These are phyloP conservation scores for Gerris buenoi DNA, from an alignment of 1,140 invertebrate genomes.

Conservation along the genomic window DNA sequence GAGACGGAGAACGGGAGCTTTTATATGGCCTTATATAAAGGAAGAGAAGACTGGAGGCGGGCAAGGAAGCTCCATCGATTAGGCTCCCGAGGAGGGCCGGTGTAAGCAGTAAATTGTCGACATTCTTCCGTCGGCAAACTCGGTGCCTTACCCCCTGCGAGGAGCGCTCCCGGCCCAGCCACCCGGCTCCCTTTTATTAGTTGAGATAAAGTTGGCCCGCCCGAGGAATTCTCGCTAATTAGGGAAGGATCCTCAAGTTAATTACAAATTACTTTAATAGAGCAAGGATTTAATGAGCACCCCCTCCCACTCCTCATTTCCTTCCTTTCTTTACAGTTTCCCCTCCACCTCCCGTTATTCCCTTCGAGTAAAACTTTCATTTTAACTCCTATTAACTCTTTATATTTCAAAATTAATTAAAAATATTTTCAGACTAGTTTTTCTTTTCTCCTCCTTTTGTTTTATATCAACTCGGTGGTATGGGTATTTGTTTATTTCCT, in stretches of 20 bases:
- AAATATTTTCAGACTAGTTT: no score
- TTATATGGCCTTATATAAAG: no score
- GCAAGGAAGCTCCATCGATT: no score
- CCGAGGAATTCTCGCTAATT: constrained; percentile 8
- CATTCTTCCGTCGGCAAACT: background rate
- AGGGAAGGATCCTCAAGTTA: constrained; percentile 17
- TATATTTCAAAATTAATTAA: background rate
- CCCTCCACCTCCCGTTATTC: background rate
- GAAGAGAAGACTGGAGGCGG: no score
- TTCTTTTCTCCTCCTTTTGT: no score
- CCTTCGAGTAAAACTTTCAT: background rate
- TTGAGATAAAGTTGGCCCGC: constrained; percentile 4
- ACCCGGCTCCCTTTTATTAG: constrained; percentile 1
- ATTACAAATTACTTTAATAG: constrained; percentile 27
- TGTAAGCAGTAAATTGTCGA: background rate
- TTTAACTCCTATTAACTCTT: background rate
- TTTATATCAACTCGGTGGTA: no score
- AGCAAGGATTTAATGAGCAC: constrained; percentile 25
- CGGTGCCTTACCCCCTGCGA: no score
- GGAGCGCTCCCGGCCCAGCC: background rate
- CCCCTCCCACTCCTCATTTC: constrained; percentile 2
- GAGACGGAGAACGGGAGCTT: background rate
- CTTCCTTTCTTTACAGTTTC: background rate
- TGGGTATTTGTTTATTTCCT: no score
- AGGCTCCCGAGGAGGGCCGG: no score